Evolutionary conservation across 2,888 invertebrate genomes (phyloP), one percentile per base, ranked within the genome.

Genomic region (Ashinkailepas kermadecensis): DNA sequence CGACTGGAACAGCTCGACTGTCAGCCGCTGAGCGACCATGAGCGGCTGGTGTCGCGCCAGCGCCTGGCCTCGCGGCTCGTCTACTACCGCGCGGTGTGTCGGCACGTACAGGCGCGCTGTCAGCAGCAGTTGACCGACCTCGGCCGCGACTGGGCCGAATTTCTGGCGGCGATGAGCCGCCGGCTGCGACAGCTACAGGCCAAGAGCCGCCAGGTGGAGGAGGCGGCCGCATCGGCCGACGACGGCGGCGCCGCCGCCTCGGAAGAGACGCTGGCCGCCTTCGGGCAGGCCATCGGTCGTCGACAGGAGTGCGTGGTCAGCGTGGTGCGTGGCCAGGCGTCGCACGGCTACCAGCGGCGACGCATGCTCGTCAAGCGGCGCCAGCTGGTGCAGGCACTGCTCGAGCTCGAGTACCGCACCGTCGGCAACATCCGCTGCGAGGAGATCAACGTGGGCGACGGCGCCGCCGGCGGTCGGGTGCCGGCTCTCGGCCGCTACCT

Each of bases 321-420:
- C 74, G 74, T 74, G 74, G 74, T 54, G 56, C 74, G 74, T 21
- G 74, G 74, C 54, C 74, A 74, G 74, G 56, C 56, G 74, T 54
- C 56, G 56, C 74, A 74, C 74, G 56, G 56, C 74, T 11, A 56
- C 74, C 54, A 54, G 54, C 54, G 74, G 56, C 74, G 21, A 1
- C 15, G 10, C 56, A 74, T 74, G 74, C 74, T 74, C 21, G 56
- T 18, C 74, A 74, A 74, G 21, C 74, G 74, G 74, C 74, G 56
- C 8, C 74, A 21, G 18, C 74, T 74, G 15, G 74, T 74, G 10
- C 56, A 74, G 74, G 18, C 74, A 10, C 56, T 74, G 54, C 74
- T 74, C 10, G 74, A 74, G 56, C 74, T 74, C 18, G 74, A 74
- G 74, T 74, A 74, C 56, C 74, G 74, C 74, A 74, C 74, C 54